A percentile compares a stretch with the other conserved stretches of the same genome.
Conservation (phyloP, 2,797 vertebrate species). For the Dicrostonyx torquatus region DNA sequence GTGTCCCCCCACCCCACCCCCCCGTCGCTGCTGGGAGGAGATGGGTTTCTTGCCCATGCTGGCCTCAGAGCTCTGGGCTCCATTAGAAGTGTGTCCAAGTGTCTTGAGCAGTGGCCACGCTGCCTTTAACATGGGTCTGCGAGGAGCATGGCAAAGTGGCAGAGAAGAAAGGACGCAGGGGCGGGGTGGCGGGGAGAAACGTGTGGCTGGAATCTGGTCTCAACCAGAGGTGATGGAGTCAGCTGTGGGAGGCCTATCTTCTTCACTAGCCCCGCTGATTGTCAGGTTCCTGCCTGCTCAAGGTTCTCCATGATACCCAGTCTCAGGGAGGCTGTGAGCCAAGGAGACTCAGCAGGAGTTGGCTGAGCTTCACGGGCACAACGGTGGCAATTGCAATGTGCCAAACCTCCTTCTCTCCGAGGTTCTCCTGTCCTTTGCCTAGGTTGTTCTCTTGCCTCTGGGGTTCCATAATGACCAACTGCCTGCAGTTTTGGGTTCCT, state of each 20-base stretch:
- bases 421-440: background rate
- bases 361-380: background rate
- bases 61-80: background rate
- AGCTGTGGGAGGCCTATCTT: background rate
- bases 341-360: background rate
- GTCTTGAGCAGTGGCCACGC: background rate
- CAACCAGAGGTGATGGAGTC: accelerated
- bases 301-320: background rate
- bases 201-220: accelerated
- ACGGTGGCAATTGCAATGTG: accelerated
- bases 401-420: background rate
- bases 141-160: background rate
- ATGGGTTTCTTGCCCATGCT: background rate
- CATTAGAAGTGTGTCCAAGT: background rate
- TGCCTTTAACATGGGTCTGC: accelerated
- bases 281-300: background rate
- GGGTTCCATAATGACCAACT: background rate
- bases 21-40: background rate
- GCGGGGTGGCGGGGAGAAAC: accelerated
- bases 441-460: background rate
- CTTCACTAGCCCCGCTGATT: too few relatives aligned
- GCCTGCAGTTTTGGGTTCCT: background rate
- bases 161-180: background rate
- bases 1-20: too few relatives aligned
- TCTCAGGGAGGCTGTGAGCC: background rate